Evolutionary conservation across 2,888 invertebrate genomes (phyloP), one percentile per base, ranked within the genome.

Genomic region (Epirrita christyi): DNA sequence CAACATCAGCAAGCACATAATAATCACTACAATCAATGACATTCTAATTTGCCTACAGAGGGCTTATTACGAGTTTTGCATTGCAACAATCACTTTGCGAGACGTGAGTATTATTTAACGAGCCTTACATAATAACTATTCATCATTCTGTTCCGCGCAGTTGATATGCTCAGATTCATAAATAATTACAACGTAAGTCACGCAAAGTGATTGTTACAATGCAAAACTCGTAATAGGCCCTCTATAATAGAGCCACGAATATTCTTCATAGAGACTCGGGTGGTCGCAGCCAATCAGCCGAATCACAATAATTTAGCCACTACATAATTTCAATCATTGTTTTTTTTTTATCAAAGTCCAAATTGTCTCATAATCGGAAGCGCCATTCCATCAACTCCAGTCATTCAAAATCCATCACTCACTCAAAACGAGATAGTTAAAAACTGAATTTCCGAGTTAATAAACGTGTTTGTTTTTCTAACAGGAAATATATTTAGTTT

Each of bases 381-480:
- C 81, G 66, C 73, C 70, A 76, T 78, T 81, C 81, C 76, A 70
- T 75, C 77, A 79, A 81, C 75, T 80, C 78, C 78, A 84, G 85
- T 89, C 89, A 88, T 88, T 85, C 80, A 59, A 78, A 84, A 86
- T 75, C 85, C 88, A 91, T 92, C 89, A 90, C 71, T 91, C 91
- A 91, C 82, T 80, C 81, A 75, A 78, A 89, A 91, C 83, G 72
- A 90, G 88, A 81, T 80, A 78, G 81, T 77, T 73, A 78, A 76
- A 80, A 84, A 85, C 76, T 71, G 73, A 82, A 84, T 86, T 80
- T 85, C 73, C 76, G 78, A 88, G 81, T 88, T 87, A 84, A 92
- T 91, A 90, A 89, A 87, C 80, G 82, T 79, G 76, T 91, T 91
- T 88, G 91, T 91, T 89, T 90, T 91, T 91, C 83, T 88, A 88